Evolutionary conservation across 1,140 invertebrate genomes (phyloP).

Genomic region (Zelostemma sp.): DNA sequence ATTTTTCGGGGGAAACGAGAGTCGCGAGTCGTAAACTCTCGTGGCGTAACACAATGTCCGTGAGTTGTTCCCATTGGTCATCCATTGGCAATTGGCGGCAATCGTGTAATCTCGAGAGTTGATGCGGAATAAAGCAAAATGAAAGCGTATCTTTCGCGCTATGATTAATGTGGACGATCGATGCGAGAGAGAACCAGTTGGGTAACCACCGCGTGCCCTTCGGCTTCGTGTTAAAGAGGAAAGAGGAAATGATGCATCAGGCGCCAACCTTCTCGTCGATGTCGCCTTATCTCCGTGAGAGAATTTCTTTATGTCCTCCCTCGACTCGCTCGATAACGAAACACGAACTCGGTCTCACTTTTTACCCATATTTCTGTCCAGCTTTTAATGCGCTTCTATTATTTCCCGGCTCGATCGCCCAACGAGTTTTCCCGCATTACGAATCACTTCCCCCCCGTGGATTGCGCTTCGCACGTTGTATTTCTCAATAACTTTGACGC

Average conservation of each 20-base stretch:
- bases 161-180: slow-evolving; percentile 35
- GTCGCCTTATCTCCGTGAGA: slow-evolving; percentile 37
- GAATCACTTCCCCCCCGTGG: background rate
- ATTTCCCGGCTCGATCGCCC: background rate
- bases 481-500: too few species aligned
- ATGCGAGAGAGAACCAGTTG: slow-evolving; percentile 16
- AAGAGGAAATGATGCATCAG: slow-evolving; percentile 39
- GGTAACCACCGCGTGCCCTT: slow-evolving; percentile 25
- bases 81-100: slow-evolving; percentile 13
- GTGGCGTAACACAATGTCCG: background rate
- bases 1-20: background rate
- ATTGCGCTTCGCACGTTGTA: background rate
- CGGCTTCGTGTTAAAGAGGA: slow-evolving; percentile 23
- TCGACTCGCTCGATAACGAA: slow-evolving; percentile 27
- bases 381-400: background rate
- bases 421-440: background rate
- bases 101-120: slow-evolving; percentile 30
- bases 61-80: slow-evolving; percentile 6
- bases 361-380: slow-evolving; percentile 24
- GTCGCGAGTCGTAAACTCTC: background rate
- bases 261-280: slow-evolving; percentile 30
- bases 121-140: slow-evolving; percentile 18
- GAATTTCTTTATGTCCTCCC: slow-evolving; percentile 22
- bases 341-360: slow-evolving; percentile 11
- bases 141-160: slow-evolving; percentile 30